Conservation (phyloP, 2,113 vertebrate species). For the Pimephales promelas region DNA sequence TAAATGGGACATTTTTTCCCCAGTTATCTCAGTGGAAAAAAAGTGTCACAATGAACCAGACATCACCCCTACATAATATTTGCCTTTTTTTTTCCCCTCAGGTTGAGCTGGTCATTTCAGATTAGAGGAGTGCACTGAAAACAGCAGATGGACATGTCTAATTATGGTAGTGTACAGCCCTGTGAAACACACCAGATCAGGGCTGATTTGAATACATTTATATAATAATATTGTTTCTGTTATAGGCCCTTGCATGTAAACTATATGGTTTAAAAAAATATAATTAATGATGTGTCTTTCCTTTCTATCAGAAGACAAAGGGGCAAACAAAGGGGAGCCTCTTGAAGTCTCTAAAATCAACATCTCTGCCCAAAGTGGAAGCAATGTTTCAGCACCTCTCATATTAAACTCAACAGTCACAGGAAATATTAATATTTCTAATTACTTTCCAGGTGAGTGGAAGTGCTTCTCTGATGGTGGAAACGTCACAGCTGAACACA, state of each 20-base stretch:
- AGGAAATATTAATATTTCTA: slow-evolving; percentile 20
- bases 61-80: not conserved
- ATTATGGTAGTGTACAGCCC: not conserved
- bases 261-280: not conserved
- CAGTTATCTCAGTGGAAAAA: too few relatives aligned
- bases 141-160: not conserved
- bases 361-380: slow-evolving; percentile 1
- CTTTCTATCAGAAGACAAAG: not conserved
- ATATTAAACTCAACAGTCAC: not conserved
- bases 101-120: not conserved
- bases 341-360: not conserved
- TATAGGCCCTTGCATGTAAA: not conserved
- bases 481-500: not conserved
- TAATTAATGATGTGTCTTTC: not conserved
- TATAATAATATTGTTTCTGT: not conserved
- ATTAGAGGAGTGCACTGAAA: not conserved
- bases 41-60: too few relatives aligned
- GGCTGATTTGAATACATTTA: not conserved
- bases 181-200: not conserved
- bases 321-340: not conserved
- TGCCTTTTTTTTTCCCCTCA: not conserved
- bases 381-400: slow-evolving; percentile 4
- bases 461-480: not conserved
- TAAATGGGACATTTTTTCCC: too few relatives aligned
- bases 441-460: slow-evolving; percentile 15